phyloP scores from a whole-genome alignment of 2,888 invertebrate species.

The Alloscopus bannaensis region DNA sequence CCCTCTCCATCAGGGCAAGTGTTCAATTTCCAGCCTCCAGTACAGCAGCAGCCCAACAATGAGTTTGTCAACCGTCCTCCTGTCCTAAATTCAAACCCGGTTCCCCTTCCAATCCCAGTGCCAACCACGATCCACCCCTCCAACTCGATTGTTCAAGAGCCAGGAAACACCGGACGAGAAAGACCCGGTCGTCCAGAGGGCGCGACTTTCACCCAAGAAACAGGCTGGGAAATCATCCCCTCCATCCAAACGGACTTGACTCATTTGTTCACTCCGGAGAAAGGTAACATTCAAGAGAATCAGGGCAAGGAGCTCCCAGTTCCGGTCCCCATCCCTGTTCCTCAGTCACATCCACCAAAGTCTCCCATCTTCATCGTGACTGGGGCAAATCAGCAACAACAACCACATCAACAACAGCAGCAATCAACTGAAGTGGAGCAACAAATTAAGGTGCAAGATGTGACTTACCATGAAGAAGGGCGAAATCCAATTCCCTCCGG shows the following conservation, averaged over 20 bases:
- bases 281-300: slow-evolving; percentile 35
- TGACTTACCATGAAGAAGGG: slow-evolving; percentile 64
- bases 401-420: slow-evolving; percentile 29
- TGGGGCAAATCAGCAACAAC: slow-evolving; percentile 39
- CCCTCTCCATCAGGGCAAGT: slow-evolving; percentile 55
- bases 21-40: slow-evolving; percentile 32
- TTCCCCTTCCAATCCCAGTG: slow-evolving; percentile 59
- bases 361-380: slow-evolving; percentile 67
- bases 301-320: slow-evolving; percentile 61
- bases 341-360: slow-evolving; percentile 66
- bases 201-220: slow-evolving; percentile 48
- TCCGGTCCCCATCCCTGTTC: slow-evolving; percentile 71
- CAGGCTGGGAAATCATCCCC: slow-evolving; percentile 72
- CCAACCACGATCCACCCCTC: slow-evolving; percentile 32
- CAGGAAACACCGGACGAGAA: neutral
- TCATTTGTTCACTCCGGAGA: slow-evolving; percentile 68
- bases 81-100: slow-evolving; percentile 18
- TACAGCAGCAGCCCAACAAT: neutral
- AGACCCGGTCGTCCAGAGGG: neutral
- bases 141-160: slow-evolving; percentile 2
- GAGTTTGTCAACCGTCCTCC: neutral
- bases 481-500: slow-evolving; percentile 32
- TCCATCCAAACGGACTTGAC: slow-evolving; percentile 72
- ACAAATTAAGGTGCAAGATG: slow-evolving; percentile 60
- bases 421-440: neutral